A percentile compares a stretch with the other conserved stretches of the same genome.
Evolutionary conservation across 2,797 vertebrate genomes (phyloP).

Genomic region (Myiotriccus ornatus): DNA sequence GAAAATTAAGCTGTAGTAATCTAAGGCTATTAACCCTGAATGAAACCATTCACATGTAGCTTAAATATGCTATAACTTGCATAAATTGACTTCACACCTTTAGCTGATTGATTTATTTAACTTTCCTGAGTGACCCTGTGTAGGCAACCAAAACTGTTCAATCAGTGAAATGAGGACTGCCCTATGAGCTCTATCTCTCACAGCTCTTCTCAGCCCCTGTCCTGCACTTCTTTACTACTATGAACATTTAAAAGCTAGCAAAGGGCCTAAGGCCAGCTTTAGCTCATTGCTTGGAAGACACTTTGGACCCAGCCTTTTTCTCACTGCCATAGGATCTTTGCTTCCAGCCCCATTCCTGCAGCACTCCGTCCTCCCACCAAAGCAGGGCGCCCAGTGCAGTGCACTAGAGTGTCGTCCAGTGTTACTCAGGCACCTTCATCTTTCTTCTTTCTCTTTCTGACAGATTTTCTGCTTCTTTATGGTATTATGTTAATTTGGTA

Average conservation of each 20-base stretch:
- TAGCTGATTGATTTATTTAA: conserved; percentile 51
- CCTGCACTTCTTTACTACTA: background rate
- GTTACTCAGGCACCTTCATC: background rate
- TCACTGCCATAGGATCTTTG: background rate
- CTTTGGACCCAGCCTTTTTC: background rate
- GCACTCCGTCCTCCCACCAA: rapidly evolving
- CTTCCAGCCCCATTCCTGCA: background rate
- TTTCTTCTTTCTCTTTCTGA: background rate
- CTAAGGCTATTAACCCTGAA: conserved; percentile 39
- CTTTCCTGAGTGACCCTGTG: conserved; percentile 6
- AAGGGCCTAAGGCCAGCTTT: background rate
- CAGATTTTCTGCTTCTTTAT: background rate
- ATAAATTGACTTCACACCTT: conserved; percentile 63
- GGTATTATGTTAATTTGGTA: background rate
- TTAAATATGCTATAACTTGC: conserved; percentile 43
- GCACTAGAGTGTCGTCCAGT: background rate
- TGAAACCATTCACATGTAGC: conserved; percentile 30
- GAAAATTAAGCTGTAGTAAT: conserved; percentile 41
- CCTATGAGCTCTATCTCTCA: background rate
- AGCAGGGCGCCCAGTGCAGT: background rate
- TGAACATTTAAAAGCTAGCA: background rate
- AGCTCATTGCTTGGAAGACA: background rate
- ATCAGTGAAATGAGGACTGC: conserved; percentile 17
- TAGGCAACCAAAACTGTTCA: conserved; percentile 17
- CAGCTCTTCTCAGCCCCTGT: background rate